A percentile compares a stretch with the other conserved stretches of the same genome.
Evolutionary conservation across 2,113 vertebrate genomes (phyloP).

Genomic region (Rhodinocichla rosea): DNA sequence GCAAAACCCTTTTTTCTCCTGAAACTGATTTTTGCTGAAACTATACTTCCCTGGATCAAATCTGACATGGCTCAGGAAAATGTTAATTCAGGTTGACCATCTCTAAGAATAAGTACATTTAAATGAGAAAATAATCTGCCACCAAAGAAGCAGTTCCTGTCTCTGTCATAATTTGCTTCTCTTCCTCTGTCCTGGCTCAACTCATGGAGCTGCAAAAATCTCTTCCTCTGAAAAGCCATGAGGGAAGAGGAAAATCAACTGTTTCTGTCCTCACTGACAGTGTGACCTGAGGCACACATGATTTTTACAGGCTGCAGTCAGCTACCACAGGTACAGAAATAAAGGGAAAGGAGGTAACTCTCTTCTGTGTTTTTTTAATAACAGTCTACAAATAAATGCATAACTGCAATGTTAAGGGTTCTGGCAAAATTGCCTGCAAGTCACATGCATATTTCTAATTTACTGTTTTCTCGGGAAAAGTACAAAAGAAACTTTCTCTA

Average conservation of each 20-base stretch:
- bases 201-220: neutral
- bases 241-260: neutral
- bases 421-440: neutral
- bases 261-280: neutral
- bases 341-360: neutral
- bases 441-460: rapidly evolving
- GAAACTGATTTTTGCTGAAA: neutral
- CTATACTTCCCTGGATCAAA: neutral
- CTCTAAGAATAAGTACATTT: neutral
- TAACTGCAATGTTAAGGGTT: neutral
- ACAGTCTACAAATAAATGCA: neutral
- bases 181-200: neutral
- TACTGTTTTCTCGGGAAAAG: neutral
- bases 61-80: neutral
- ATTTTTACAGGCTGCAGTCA: neutral
- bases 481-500: neutral
- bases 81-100: rapidly evolving
- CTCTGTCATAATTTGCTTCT: neutral
- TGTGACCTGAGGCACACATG: neutral
- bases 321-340: neutral
- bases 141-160: neutral
- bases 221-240: neutral
- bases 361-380: neutral
- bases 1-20: neutral
- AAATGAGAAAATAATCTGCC: neutral